Evolutionary conservation across 2,797 vertebrate species (phyloP), one percentile per base, ranked within the genome.

Genomic region (Myotis myotis): DNA sequence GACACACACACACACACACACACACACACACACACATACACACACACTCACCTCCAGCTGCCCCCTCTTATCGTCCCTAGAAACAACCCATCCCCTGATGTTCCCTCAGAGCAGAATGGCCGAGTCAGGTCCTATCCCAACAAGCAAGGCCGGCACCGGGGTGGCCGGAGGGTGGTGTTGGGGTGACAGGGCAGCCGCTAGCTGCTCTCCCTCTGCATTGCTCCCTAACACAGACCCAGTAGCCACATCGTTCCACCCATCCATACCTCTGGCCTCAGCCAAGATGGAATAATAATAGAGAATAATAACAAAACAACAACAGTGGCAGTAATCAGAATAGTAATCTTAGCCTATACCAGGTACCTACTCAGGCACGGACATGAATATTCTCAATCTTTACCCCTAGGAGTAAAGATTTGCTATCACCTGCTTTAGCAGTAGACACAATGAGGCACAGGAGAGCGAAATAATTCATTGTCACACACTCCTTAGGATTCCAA

Each of bases 241-340:
- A 64, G 41, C 49, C 16, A 4, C 2, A 0, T 30, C 0, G 0
- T 28, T 72, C 86, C 33, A 28, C 17, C 47, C 28, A 6, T 44
- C 53, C 4, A 0, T 16, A 28, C 15, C 19, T 28, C 44, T 49
- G 25, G 47, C 60, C 60, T 71, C 62, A 25, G 25, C 36, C 12
- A 2, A 25, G 17, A 70, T 2, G 30, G n/a, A 51, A n/a, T 49
- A 25, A 33, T 30, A 17, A 19, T 20, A 19, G 19, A 28, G 17
- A 33, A 8, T 30, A 23, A 51, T 47, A 51, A n/a, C 47, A 33
- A 51, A 36, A 12, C 3, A 33, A 20, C 49, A 51, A 30, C 38
- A 57, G 25, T 11, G 5, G 0, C 2, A 4, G 6, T 8, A 12
- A 49, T 55, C 53, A 22, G 71, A 91, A 53, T 0, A 60, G 53